These are phyloP conservation scores for Papilio protenor DNA, from an alignment of 2,888 invertebrate genomes.

Conservation along the genomic window DNA sequence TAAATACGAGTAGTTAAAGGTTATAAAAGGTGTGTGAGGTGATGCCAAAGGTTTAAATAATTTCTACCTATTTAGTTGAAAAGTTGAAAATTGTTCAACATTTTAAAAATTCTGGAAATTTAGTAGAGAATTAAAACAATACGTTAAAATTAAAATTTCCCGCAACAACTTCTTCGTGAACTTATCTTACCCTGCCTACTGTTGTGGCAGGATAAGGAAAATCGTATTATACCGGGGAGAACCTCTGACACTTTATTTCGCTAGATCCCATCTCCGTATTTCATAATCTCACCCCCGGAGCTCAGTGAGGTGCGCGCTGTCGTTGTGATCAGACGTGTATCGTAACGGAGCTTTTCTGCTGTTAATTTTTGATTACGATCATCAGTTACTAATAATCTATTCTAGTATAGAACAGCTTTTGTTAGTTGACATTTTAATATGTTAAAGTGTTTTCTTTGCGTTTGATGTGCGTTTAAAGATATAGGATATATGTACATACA, in stretches of 20 bases:
- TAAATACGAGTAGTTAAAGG: not conserved
- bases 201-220: conserved; percentile 23
- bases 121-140: not conserved
- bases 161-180: not conserved
- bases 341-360: not conserved
- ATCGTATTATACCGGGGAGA: conserved; percentile 34
- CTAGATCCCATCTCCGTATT: conserved; percentile 23
- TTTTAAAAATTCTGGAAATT: no score
- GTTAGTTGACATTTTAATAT: not conserved
- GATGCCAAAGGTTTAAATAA: not conserved
- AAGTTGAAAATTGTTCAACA: not conserved
- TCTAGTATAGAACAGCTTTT: not conserved
- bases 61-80: not conserved
- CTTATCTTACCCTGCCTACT: conserved; percentile 18
- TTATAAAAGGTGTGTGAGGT: not conserved
- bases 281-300: conserved; percentile 15
- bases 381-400: conserved; percentile 10
- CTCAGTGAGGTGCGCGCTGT: conserved; percentile 41
- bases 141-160: not conserved
- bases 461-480: no score
- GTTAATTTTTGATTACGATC: conserved; percentile 5
- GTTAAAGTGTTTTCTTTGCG: not conserved
- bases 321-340: conserved; percentile 25
- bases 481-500: no score
- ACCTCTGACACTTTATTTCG: conserved; percentile 26